Evolutionary conservation across 2,797 vertebrate species (phyloP), one percentile per base, ranked within the genome.

Genomic region (Saguinus oedipus): DNA sequence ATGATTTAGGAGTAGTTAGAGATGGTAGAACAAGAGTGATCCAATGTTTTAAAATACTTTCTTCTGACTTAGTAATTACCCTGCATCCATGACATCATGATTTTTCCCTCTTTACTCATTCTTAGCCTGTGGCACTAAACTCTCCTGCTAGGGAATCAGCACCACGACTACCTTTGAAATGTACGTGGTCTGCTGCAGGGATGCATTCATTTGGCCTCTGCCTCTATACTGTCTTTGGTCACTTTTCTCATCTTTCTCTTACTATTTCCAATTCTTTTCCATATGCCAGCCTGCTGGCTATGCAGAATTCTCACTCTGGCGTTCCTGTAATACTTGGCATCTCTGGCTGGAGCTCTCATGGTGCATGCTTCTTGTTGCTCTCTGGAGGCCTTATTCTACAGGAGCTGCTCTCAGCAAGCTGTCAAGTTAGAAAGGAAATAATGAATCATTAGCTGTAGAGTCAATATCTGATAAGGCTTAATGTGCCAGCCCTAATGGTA

Each of bases 361-460:
- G 36, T 33, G 6, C 10, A 30, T 3, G 2, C 70, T 78, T 36
- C 50, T 75, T 9, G 0, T 10, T 39, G 86, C 26, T 85, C 30
- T 74, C 80, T 19, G 33, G 26, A 44, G 50, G 70, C 39, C 36
- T 33, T 44, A 0, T 42, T 53, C 72, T 76, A 7, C 1, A 44
- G 33, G 24, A 74, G 39, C 33, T 44, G 53, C 72, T 93, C 81
- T 97, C 76, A 88, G 72, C 84, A 84, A 93, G 27, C 59, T 95
- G 81, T 93, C 93, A 82, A 27, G 26, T 50, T 79, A 26, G 64
- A 64, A 87, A 88, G 55, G 74, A 93, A 95, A 90, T 78, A 89
- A 88, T 74, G 93, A 95, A 22, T 90, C 84, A 94, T 92, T 92
- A 96, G 53, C 59, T 76, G 53, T 92, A 88, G 36, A 75, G 36